Conservation (phyloP, 2,888 invertebrate genomes). For the Caenorhabditis afra region DNA sequence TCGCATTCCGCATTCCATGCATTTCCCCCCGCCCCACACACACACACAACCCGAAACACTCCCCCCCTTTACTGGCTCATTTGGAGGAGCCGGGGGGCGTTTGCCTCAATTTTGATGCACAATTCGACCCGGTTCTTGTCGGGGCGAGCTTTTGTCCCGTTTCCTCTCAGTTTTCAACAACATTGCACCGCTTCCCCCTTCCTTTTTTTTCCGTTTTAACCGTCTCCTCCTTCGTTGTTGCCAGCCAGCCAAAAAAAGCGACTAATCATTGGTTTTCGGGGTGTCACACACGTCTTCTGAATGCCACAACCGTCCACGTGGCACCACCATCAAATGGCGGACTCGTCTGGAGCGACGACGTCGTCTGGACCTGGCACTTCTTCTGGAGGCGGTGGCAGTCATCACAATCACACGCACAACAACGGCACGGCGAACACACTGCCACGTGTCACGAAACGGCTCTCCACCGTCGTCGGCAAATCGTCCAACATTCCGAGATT, state of each 20-base stretch:
- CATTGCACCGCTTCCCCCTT: background rate
- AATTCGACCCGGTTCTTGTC: too few species aligned
- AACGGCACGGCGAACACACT: slow-evolving; percentile 40
- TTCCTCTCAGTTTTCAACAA: too few species aligned
- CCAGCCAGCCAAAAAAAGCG: too few species aligned
- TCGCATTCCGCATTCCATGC: slow-evolving; percentile 50
- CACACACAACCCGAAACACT: too few species aligned
- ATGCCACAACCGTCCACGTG: too few species aligned
- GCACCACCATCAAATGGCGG: too few species aligned
- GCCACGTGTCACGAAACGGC: slow-evolving; percentile 50
- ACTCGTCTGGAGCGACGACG: too few species aligned
- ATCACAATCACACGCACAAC: background rate
- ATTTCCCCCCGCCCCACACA: slow-evolving; percentile 9
- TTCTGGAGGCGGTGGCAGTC: background rate
- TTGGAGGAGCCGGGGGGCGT: too few species aligned
- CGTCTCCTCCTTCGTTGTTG: too few species aligned
- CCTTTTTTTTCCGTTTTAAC: background rate
- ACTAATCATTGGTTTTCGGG: too few species aligned
- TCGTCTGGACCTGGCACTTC: slow-evolving; percentile 6
- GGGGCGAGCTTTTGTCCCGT: background rate
- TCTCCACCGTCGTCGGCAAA: slow-evolving; percentile 25
- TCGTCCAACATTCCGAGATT: slow-evolving; percentile 56
- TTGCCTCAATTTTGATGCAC: too few species aligned
- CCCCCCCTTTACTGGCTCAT: background rate
- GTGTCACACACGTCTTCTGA: too few species aligned